These are phyloP conservation scores for Amphiprion ocellaris DNA, from an alignment of 2,113 vertebrate genomes.

Conservation along the genomic window DNA sequence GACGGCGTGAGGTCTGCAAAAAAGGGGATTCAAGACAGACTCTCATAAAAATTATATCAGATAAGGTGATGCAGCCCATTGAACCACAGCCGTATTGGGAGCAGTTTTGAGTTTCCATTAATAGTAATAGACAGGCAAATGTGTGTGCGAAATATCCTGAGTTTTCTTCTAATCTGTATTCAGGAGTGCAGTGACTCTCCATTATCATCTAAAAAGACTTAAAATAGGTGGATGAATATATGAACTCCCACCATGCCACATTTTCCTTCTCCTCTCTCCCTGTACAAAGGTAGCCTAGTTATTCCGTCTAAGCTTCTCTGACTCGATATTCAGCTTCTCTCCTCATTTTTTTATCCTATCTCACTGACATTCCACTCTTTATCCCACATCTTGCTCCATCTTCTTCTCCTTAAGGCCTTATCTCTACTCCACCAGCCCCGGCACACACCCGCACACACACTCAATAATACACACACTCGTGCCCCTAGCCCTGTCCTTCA, in stretches of 20 bases:
- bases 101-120: conserved; percentile 67
- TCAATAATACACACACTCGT: conserved; percentile 8
- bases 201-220: conserved; percentile 52
- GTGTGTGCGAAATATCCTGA: conserved; percentile 46
- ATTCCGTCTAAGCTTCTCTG: conserved; percentile 34
- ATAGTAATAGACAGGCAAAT: conserved; percentile 53
- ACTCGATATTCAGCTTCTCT: conserved; percentile 44
- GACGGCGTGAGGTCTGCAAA: conserved; percentile 42
- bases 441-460: conserved; percentile 27
- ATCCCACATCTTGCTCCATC: conserved; percentile 56
- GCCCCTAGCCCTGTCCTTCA: conserved; percentile 47
- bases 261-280: conserved; percentile 19
- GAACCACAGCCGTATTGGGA: conserved; percentile 55
- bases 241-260: conserved; percentile 29
- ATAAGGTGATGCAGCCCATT: conserved; percentile 65
- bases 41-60: conserved; percentile 71
- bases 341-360: conserved; percentile 19
- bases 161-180: conserved; percentile 64
- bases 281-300: conserved; percentile 19
- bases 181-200: conserved; percentile 32
- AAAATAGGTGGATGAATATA: conserved; percentile 56
- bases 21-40: conserved; percentile 54
- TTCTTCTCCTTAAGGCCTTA: conserved; percentile 62
- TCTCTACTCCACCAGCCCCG: conserved; percentile 55
- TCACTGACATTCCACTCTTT: conserved; percentile 58